Conservation (phyloP, 1,140 invertebrate genomes). For the Drosophila virilis region DNA sequence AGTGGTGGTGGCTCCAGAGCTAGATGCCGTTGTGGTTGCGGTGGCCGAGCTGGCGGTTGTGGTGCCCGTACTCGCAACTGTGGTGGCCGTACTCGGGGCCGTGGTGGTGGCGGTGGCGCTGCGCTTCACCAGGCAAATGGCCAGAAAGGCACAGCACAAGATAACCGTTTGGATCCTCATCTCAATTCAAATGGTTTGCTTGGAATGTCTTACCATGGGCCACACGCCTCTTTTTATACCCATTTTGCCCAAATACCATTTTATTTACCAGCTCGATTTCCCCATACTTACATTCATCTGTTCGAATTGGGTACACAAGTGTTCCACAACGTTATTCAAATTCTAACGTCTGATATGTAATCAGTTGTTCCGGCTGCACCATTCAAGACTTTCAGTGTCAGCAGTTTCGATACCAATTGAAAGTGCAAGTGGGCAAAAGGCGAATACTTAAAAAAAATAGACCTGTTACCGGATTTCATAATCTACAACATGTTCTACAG, state of each 20-base stretch:
- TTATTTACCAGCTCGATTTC: slow-evolving; percentile 3
- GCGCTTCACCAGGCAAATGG: slow-evolving; percentile 1
- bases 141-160: slow-evolving; percentile 11
- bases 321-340: slow-evolving; percentile 1
- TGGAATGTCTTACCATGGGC: neutral
- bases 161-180: slow-evolving; percentile 18
- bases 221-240: slow-evolving; percentile 20
- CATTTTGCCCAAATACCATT: neutral
- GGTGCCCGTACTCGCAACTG: too few species aligned
- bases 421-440: neutral
- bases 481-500: too few species aligned
- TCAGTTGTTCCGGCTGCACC: slow-evolving; percentile 13
- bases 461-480: too few species aligned
- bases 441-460: too few species aligned
- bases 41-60: neutral
- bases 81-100: too few species aligned
- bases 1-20: neutral
- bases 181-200: neutral
- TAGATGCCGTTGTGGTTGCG: neutral
- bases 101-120: neutral
- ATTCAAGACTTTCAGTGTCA: slow-evolving; percentile 12
- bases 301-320: slow-evolving; percentile 27
- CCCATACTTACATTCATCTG: neutral
- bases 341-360: slow-evolving; percentile 20
- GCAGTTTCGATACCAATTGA: neutral